Evolutionary conservation across 2,888 invertebrate genomes (phyloP).

Genomic region (Cylindroiulus punctatus): DNA sequence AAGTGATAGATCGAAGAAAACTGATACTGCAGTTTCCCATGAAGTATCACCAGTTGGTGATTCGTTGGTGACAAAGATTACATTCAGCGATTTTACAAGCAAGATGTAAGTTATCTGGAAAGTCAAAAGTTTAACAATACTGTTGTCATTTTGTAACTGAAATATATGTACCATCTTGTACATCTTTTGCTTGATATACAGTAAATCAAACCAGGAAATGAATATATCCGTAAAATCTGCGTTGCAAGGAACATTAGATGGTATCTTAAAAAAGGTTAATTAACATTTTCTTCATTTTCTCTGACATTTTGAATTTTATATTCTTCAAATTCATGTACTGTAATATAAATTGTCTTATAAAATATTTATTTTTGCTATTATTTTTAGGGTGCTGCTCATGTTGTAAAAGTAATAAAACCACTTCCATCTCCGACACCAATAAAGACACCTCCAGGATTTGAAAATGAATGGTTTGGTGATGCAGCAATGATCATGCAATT

Average conservation of each 20-base stretch:
- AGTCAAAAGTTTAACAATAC: neutral
- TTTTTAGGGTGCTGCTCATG: neutral
- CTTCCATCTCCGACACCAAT: neutral
- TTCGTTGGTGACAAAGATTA: neutral
- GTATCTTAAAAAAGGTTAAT: neutral
- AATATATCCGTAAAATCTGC: neutral
- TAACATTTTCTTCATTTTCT: neutral
- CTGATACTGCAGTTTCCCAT: neutral
- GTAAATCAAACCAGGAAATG: neutral
- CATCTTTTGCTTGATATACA: neutral
- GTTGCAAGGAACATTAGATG: neutral
- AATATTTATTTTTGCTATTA: neutral
- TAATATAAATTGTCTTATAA: no score
- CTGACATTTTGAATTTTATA: neutral
- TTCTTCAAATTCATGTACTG: no score
- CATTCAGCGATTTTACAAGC: neutral
- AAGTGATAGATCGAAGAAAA: neutral
- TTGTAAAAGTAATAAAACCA: neutral
- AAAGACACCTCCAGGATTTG: conserved; percentile 15
- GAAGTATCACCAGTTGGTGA: neutral
- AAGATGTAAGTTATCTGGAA: neutral
- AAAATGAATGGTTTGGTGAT: conserved; percentile 47
- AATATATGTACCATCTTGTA: neutral
- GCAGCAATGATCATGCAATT: conserved; percentile 43
- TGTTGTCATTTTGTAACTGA: neutral